Base-by-base conservation (phyloP, 2,888 invertebrate species). In the Clunio marinus region DNA sequence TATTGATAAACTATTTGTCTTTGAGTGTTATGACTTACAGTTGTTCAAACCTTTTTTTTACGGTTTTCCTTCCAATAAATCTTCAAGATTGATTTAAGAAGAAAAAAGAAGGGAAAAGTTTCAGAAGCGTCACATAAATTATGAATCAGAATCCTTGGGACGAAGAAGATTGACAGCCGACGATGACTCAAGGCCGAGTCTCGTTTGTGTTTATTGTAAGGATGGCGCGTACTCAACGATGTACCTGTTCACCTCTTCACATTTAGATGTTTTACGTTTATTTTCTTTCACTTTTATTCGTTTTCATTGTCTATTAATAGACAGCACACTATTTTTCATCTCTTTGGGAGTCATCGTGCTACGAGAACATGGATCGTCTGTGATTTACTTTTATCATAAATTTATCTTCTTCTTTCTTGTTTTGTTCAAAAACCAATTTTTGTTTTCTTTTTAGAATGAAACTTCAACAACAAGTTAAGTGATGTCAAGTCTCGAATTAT, bases 291-390 rank as follows among this genome's bases (percentile, higher is more conserved):
- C 37, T 17, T 24, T 55, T 7, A 55, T 46, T 10, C 46, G 10
- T 46, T 20, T 13, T 46, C 13, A 46, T 10, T 28, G 58, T 58
- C 28, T 58, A 28, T 15, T 15, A 25, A 25, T 58, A 58, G 25
- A 58, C 25, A 58, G 27, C 58, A 58, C 28, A 37, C 59, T 59
- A 59, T 59, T 59, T 59, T 59, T 59, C 59, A 59, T 59, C 24
- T 15, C 45, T 5, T 27, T 27, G 15, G 13, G 24, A 25, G 24
- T 55, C 25, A 24, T 22, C 20, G 10, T 25, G 55, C 13, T 58
- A 45, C 15, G 13, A 15, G 13, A 15, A 7, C 17, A 17, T 7
- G 17, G 7, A 27, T 57, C 15, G 24, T 57, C 24, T 25, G 57
- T 25, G 57, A 57, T 57, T 27, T 57, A n/a, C 25, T 32, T 25